Evolutionary conservation across 2,888 invertebrate species (phyloP), one percentile per base, ranked within the genome.

Genomic region (Arenicola marina): DNA sequence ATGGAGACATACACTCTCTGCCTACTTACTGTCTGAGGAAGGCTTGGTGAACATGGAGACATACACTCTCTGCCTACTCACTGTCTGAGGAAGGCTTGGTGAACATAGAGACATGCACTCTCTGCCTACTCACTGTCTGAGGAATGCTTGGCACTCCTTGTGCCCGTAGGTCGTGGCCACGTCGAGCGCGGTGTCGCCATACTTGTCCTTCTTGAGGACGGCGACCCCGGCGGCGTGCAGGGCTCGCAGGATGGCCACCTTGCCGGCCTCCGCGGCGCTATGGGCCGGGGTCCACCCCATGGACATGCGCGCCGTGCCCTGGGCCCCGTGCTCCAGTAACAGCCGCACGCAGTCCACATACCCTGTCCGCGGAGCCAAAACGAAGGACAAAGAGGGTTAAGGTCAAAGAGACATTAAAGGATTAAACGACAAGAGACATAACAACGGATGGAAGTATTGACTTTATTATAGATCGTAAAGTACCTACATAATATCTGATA

Each of bases 271-370:
- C 1, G 79, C 79, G 1, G 81, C 79, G 56, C 73, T 76, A 67
- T 81, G 81, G 4, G 80, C 79, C 28, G 81, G 80, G 0, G 80
- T 81, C 80, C 79, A 80, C 0, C 76, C 77, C 34, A 71, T 72
- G 33, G 73, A 74, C 48, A 77, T 77, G 0, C 76, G 66, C 0
- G 73, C 66, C 3, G 69, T 72, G 0, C 76, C 77, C 21, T 75
- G 74, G 15, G 79, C 79, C 2, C 78, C 79, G 58, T 76, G 57
- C 18, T 79, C 78, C n/a, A 81, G 67, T 4, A 81, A 63, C 21
- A 80, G 67, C 4, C 78, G 71, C 18, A 77, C 73, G 58, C 78
- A 77, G 59, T 80, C 79, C 7, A 76, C 78, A 62, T 70, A 80
- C 28, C 81, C 81, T 81, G 66, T 11, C 15, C 11, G 31, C 7